phyloP scores from a whole-genome alignment of 2,797 vertebrate genomes.

The Spea hammondii region DNA sequence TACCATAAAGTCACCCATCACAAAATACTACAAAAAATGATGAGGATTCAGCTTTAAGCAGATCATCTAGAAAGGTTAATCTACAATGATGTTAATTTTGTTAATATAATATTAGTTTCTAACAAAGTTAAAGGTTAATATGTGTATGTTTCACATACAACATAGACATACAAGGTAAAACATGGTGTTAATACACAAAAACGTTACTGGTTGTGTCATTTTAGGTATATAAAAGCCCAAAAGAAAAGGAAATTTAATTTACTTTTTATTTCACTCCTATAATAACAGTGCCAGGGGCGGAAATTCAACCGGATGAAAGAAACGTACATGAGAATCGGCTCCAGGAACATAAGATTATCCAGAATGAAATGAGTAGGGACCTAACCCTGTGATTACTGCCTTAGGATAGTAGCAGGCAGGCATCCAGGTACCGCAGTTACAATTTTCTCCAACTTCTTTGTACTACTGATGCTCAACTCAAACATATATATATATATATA shows the following conservation, averaged over 20 bases:
- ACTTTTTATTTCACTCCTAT: conserved; percentile 4
- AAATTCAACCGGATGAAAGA: conserved; percentile 26
- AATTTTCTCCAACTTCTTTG: conserved; percentile 22
- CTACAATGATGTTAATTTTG: too few relatives aligned
- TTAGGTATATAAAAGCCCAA: conserved; percentile 4
- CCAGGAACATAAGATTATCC: conserved; percentile 37
- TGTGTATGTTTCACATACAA: too few relatives aligned
- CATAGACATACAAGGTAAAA: too few relatives aligned
- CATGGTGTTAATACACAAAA: neutral
- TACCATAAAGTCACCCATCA: too few relatives aligned
- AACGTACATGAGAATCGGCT: conserved; percentile 20
- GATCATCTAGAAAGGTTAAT: too few relatives aligned
- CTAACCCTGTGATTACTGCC: conserved; percentile 40
- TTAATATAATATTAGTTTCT: too few relatives aligned
- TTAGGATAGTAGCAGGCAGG: conserved; percentile 26
- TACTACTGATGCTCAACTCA: neutral
- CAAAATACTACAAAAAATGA: too few relatives aligned
- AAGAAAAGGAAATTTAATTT: neutral
- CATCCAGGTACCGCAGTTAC: conserved; percentile 22
- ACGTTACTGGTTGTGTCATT: neutral
- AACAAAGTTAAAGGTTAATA: too few relatives aligned
- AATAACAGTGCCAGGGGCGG: conserved; percentile 12
- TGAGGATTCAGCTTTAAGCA: too few relatives aligned
- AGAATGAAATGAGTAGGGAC: conserved; percentile 22
- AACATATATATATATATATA: neutral